Evolutionary conservation across 2,113 vertebrate species (phyloP), one percentile per base, ranked within the genome.

Genomic region (Anser cygnoides): DNA sequence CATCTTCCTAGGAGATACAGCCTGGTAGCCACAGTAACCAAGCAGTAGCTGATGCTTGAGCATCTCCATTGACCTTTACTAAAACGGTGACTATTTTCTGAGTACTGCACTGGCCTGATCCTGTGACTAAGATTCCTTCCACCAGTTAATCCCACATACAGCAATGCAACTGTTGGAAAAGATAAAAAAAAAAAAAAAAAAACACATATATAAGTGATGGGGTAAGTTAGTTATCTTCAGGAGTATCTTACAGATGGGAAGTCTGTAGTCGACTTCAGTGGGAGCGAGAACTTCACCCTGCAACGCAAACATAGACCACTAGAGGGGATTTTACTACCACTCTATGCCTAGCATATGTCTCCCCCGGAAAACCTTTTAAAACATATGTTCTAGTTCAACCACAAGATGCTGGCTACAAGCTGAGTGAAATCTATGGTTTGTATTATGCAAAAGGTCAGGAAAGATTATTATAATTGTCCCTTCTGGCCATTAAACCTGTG

Each of bases 241-340:
- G 33, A 86, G 84, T 87, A 74, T 13, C 16, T 31, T 75, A 13
- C 35, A 39, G 74, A 41, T 3, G 28, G 2, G 70, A 55, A 5
- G 20, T 28, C 76, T 28, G 25, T 19, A 41, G 33, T n/a, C 8
- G 14, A 22, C 28, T 81, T 84, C n/a, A 18, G 1, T 13, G 20
- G 29, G 52, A 57, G 25, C 0, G 2, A 57, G 49, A 84, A 29
- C 25, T 71, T 61, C 59, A 50, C 52, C 55, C 61, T 96, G 95
- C 93, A 93, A 67, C 90, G 65, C 92, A 86, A 68, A 20, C 49
- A 9, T 1, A 5, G 0, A 39, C 94, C 94, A 46, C 96, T 93
- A 97, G 95, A 94, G 95, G 96, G 95, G 79, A 90, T 92, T 96
- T 97, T 81, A 88, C 83, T 94, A 96, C 96, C 95, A 83, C 85